Evolutionary conservation across 1,140 invertebrate genomes (phyloP).

Genomic region (Brachystomella parvula): DNA sequence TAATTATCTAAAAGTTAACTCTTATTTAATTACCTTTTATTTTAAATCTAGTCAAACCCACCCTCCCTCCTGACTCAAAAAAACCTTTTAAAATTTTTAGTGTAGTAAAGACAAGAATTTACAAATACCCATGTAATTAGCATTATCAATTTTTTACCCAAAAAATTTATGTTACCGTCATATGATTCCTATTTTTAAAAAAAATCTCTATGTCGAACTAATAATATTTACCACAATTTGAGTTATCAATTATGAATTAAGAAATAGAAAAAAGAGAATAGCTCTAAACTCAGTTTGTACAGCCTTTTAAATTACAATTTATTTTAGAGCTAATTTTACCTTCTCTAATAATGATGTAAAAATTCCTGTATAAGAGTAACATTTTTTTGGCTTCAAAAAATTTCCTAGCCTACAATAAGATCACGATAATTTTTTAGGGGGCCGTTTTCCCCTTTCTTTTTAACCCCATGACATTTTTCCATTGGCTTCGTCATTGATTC

Average conservation of each 20-base stretch:
- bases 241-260: neutral
- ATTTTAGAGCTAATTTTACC: neutral
- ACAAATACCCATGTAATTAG: neutral
- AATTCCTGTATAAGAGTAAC: neutral
- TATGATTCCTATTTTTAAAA: neutral
- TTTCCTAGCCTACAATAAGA: neutral
- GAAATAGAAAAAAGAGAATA: neutral
- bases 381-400: neutral
- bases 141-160: neutral
- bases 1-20: no score
- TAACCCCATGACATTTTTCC: neutral
- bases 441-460: no score
- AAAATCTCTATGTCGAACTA: neutral
- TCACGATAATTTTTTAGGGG: no score
- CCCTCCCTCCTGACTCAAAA: neutral
- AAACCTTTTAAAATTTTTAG: neutral
- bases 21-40: no score
- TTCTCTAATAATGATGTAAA: neutral
- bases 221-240: neutral
- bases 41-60: neutral
- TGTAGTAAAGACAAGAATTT: neutral
- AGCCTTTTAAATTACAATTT: neutral
- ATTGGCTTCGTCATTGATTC: no score
- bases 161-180: no score
- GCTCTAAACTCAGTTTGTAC: neutral